phyloP scores from a whole-genome alignment of 2,888 invertebrate genomes.

The Phymatocera aterrima region DNA sequence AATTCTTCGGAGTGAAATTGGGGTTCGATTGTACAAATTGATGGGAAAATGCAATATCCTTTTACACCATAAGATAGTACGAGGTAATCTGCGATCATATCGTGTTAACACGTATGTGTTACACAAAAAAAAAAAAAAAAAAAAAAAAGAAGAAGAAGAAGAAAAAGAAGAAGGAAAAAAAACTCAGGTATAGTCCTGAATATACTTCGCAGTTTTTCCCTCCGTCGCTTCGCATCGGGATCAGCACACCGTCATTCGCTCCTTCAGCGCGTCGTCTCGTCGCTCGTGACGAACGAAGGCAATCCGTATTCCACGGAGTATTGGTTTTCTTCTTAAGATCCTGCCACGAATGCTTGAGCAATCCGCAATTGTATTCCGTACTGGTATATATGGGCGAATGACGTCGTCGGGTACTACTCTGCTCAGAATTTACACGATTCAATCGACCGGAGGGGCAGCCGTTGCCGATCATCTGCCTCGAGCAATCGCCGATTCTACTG shows the following conservation, averaged over 20 bases:
- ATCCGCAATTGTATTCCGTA: conserved; percentile 41
- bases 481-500: background rate
- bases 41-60: too few species aligned
- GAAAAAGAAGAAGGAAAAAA: too few species aligned
- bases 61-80: too few species aligned
- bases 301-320: conserved; percentile 42
- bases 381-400: conserved; percentile 26
- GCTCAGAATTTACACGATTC: conserved; percentile 10
- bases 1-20: background rate
- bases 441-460: background rate
- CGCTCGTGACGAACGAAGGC: conserved; percentile 23
- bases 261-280: conserved; percentile 26
- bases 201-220: too few species aligned
- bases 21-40: too few species aligned
- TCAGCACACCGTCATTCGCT: background rate
- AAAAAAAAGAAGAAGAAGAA: too few species aligned
- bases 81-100: too few species aligned
- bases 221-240: background rate
- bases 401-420: conserved; percentile 6
- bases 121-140: background rate
- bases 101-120: background rate
- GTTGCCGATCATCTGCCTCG: background rate
- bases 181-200: too few species aligned
- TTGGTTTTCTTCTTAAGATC: conserved; percentile 26
- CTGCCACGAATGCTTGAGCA: conserved; percentile 33